Percentiles rank a stretch among this genome's conserved stretches.
These are phyloP conservation scores for Leptosomus discolor DNA, from an alignment of 2,113 vertebrate species.

Conservation along the genomic window DNA sequence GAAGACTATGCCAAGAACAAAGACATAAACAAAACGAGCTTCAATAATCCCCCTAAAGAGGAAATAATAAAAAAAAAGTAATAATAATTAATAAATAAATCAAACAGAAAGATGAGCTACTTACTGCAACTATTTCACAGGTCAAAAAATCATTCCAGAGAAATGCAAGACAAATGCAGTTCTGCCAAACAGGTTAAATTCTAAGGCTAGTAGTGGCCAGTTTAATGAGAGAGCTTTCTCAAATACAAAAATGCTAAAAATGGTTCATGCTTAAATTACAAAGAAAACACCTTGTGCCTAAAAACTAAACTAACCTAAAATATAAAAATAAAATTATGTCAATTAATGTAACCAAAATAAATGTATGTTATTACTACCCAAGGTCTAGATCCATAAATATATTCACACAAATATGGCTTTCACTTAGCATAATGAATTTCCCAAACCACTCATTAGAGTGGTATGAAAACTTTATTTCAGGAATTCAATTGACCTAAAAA, in stretches of 20 bases:
- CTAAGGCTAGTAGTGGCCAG: not conserved
- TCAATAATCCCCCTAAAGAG: conserved; percentile 88
- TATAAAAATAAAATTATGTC: not conserved
- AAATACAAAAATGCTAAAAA: not conserved
- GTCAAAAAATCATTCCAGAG: not conserved
- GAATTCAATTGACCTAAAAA: not conserved
- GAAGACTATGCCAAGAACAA: conserved; percentile 93
- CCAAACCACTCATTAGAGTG: not conserved
- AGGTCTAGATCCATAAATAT: not conserved
- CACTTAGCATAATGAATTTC: not conserved
- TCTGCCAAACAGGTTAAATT: not conserved
- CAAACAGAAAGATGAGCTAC: not conserved
- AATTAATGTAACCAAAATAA: not conserved
- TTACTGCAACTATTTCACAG: not conserved
- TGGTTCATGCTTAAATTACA: not conserved
- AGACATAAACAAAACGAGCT: conserved; percentile 93
- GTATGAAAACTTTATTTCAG: not conserved
- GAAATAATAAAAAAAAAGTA: not conserved
- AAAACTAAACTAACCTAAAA: not conserved
- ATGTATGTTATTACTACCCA: not conserved
- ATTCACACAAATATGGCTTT: not conserved
- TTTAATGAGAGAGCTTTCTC: not conserved
- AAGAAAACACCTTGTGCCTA: not conserved
- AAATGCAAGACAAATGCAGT: not conserved
- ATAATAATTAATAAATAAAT: not conserved